A percentile compares a stretch with the other conserved stretches of the same genome.
phyloP scores from a whole-genome alignment of 2,797 vertebrate genomes.

The Trematomus bernacchii region DNA sequence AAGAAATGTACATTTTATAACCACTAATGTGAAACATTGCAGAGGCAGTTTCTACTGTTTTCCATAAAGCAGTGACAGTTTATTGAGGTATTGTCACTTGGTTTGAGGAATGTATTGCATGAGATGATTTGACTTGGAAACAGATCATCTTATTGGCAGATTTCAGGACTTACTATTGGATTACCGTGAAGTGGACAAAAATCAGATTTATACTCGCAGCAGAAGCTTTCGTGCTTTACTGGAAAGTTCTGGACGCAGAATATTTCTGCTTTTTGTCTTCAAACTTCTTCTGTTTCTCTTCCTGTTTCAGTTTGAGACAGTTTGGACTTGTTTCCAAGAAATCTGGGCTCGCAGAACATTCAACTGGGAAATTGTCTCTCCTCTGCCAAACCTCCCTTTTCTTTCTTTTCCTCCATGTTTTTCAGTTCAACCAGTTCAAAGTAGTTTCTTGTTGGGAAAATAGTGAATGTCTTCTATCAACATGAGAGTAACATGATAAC shows the following conservation, averaged over 20 bases:
- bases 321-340: conserved; percentile 34
- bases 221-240: no score
- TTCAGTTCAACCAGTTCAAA: conserved; percentile 27
- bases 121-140: conserved; percentile 34
- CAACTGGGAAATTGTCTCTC: conserved; percentile 6
- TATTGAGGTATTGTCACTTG: background rate
- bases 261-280: conserved; percentile 32
- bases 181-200: conserved; percentile 24
- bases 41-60: background rate
- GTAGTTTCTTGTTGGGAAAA: conserved; percentile 5
- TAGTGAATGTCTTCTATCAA: no score
- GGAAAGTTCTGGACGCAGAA: conserved; percentile 4
- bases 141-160: conserved; percentile 21
- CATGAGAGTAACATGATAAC: no score
- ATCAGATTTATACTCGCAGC: background rate
- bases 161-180: conserved; percentile 1
- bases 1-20: background rate
- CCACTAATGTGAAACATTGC: conserved; percentile 36
- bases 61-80: background rate
- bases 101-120: conserved; percentile 12
- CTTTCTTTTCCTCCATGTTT: background rate
- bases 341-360: conserved; percentile 16
- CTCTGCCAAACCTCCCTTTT: conserved; percentile 7
- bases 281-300: conserved; percentile 38
- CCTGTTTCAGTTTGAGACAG: background rate